These are phyloP conservation scores for Leucophenga montana DNA, from an alignment of 2,888 invertebrate genomes.

Conservation along the genomic window DNA sequence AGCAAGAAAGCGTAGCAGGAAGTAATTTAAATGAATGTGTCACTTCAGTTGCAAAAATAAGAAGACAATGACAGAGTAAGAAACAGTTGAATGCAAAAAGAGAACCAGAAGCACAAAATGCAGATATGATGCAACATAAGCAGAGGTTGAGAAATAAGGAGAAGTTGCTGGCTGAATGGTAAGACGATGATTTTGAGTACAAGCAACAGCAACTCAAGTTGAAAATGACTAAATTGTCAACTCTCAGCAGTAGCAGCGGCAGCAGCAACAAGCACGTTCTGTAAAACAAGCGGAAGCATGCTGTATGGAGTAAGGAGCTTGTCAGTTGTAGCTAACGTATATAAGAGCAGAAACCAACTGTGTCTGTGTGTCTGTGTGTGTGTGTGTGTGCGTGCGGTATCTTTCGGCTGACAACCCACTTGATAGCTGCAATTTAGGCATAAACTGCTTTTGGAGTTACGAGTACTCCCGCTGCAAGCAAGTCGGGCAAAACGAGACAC, in stretches of 20 bases:
- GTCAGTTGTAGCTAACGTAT: neutral
- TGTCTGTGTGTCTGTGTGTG: too few relatives aligned
- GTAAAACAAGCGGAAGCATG: constrained; percentile 4
- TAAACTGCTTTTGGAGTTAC: constrained; percentile 10
- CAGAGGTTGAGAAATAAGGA: neutral
- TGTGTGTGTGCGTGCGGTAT: neutral
- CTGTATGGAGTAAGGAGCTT: neutral
- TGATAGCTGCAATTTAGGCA: constrained; percentile 59
- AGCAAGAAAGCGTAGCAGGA: constrained; percentile 48
- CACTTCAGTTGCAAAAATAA: constrained; percentile 47
- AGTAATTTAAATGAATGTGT: constrained; percentile 60
- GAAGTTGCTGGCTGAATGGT: neutral
- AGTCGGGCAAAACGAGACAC: constrained; percentile 14
- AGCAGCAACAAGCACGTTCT: constrained; percentile 26
- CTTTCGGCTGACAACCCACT: constrained; percentile 47
- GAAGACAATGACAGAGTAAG: constrained; percentile 36
- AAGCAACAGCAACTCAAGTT: constrained; percentile 15
- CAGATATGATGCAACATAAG: constrained; percentile 6
- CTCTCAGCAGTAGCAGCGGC: constrained; percentile 11
- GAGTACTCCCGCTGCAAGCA: constrained; percentile 16
- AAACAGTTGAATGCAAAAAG: constrained; percentile 8
- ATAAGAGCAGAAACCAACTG: neutral
- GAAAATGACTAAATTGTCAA: constrained; percentile 29
- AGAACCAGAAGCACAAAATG: neutral
- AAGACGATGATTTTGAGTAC: neutral